Evolutionary conservation across 2,797 vertebrate species (phyloP), one percentile per base, ranked within the genome.

Genomic region (Pipistrellus pipistrellus): DNA sequence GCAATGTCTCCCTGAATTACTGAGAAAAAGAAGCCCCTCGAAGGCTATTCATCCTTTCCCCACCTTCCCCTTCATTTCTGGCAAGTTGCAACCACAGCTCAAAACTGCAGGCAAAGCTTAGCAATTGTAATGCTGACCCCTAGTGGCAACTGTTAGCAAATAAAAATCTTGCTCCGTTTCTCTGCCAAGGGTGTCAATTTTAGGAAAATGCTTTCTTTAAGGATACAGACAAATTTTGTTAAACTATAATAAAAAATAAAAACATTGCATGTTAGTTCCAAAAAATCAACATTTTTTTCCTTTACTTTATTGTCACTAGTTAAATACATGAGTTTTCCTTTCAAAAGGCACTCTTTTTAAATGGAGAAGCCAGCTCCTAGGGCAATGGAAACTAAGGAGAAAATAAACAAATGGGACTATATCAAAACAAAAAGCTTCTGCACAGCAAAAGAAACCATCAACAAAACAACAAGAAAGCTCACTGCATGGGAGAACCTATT

Each of bases 41-140:
- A 94, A 91, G 97, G 72, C 90, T 88, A 96, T 91, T 91, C 95
- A 92, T 97, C 92, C 41, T 94, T 94, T 32, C 64, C 55, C 8
- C 0, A 41, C 11, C 32, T 21, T n/a, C 12, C 20, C 53, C n/a
- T 66, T 71, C 27, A n/a, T 81, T 38, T 75, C 8, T 55, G 85
- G 27, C 59, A 82, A 84, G 66, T 38, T 55, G n/a, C 91, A 41
- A 48, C 76, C 18, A 8, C 10, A 0, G 44, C 21, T 44, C 9
- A 0, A 7, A 95, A 53, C 41, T 4, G 66, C 91, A 87, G 38
- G 72, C 81, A 91, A 96, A 75, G 21, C 57, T 94, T 98, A 95
- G 88, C 90, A 94, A 97, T 97, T 93, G 96, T 98, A 96, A 97
- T 91, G 95, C 97, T 97, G 98, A 97, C 98, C 97, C 97, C 98